Evolutionary conservation across 2,113 vertebrate species (phyloP).

Genomic region (Chlorodrepanis virens): DNA sequence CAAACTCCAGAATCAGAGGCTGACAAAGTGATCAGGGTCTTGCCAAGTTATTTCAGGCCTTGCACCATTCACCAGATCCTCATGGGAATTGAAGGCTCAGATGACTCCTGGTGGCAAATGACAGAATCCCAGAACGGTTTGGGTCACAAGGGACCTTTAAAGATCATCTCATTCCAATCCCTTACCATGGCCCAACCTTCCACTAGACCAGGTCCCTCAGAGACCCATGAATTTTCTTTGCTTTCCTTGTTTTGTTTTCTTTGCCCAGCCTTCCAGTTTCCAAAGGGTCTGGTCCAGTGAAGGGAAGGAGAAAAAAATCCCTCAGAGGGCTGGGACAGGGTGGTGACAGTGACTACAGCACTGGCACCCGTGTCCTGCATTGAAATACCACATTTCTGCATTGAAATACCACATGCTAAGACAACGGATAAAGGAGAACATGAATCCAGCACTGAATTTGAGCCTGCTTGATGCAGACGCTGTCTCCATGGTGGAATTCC

Average conservation of each 20-base stretch:
- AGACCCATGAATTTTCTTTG: accelerated
- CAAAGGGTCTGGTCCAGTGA: neutral
- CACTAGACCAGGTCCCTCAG: accelerated
- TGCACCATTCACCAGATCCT: neutral
- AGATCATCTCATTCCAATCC: neutral
- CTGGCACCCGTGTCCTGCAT: neutral
- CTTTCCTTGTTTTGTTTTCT: neutral
- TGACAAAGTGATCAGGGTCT: neutral
- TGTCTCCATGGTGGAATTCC: neutral
- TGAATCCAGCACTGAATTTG: accelerated
- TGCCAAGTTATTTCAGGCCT: neutral
- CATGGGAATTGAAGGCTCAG: neutral
- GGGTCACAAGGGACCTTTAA: neutral
- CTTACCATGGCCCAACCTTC: neutral
- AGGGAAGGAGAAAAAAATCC: neutral
- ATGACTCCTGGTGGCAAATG: neutral
- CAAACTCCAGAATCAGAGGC: neutral
- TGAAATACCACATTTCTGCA: too few relatives aligned
- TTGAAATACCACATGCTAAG: neutral
- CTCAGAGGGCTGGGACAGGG: neutral
- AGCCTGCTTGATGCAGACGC: neutral
- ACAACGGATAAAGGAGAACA: neutral
- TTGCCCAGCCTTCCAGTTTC: neutral
- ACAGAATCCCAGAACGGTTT: neutral
- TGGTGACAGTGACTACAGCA: neutral